Evolutionary conservation across 2,113 vertebrate genomes (phyloP).

Genomic region (Telmatochromis sp.): DNA sequence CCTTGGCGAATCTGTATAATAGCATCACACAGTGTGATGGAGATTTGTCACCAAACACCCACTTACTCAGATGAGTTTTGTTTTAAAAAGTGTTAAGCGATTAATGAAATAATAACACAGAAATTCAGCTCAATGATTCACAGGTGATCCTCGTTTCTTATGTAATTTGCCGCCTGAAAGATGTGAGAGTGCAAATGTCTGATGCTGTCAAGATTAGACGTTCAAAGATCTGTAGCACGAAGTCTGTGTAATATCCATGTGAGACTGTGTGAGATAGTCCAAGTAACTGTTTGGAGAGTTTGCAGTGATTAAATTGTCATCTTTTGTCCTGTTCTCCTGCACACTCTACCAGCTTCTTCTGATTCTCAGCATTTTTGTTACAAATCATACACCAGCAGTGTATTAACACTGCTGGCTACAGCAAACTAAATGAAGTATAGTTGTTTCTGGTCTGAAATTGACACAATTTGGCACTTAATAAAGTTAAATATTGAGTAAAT

Average conservation of each 20-base stretch:
- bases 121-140: neutral
- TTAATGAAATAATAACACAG: neutral
- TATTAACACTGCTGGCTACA: rapidly evolving
- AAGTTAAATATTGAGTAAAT: neutral
- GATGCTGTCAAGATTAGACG: neutral
- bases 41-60: neutral
- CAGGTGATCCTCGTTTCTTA: neutral
- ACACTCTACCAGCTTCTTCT: neutral
- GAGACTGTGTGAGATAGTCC: neutral
- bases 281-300: neutral
- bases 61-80: neutral
- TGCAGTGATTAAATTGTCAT: neutral
- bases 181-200: neutral
- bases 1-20: neutral
- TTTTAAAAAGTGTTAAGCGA: neutral
- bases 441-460: neutral
- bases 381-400: neutral
- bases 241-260: neutral
- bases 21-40: neutral
- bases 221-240: neutral
- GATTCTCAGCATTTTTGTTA: neutral
- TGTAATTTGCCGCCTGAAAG: neutral
- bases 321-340: neutral
- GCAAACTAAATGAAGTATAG: neutral
- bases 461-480: neutral